These are phyloP conservation scores for Sepiola atlantica DNA, from an alignment of 2,888 invertebrate species.

Conservation along the genomic window DNA sequence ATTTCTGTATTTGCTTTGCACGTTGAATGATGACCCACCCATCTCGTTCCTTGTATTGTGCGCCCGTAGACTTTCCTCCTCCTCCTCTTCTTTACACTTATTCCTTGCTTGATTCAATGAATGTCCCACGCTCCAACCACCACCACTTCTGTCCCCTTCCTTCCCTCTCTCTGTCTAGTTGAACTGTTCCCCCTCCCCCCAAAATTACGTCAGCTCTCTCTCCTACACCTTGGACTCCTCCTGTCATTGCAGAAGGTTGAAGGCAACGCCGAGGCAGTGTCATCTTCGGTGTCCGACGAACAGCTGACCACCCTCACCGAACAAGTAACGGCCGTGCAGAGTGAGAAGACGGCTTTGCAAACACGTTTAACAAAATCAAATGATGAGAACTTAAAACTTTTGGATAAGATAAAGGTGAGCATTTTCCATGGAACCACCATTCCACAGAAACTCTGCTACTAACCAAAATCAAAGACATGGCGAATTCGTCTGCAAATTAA, in stretches of 20 bases:
- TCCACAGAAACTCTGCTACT: background rate
- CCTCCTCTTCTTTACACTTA: background rate
- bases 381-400: constrained; percentile 67
- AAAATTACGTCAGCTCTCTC: background rate
- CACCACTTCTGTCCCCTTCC: background rate
- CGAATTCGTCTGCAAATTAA: no score
- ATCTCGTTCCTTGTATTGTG: background rate
- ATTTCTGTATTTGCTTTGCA: background rate
- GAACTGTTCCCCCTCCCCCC: background rate
- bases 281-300: constrained; percentile 41
- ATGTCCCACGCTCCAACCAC: background rate
- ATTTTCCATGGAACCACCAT: background rate
- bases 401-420: constrained; percentile 65
- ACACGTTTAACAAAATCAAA: constrained; percentile 67
- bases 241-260: constrained; percentile 44
- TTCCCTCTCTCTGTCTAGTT: background rate
- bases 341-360: constrained; percentile 62
- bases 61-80: background rate
- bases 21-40: background rate
- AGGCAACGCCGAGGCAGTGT: constrained; percentile 24
- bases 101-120: background rate
- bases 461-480: no score
- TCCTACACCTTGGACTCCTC: constrained; percentile 33
- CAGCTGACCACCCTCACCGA: constrained; percentile 44
- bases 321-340: constrained; percentile 53